Percentiles rank a stretch among this genome's conserved stretches.
Evolutionary conservation across 2,888 invertebrate species (phyloP).

Genomic region (Hymenopus coronatus): DNA sequence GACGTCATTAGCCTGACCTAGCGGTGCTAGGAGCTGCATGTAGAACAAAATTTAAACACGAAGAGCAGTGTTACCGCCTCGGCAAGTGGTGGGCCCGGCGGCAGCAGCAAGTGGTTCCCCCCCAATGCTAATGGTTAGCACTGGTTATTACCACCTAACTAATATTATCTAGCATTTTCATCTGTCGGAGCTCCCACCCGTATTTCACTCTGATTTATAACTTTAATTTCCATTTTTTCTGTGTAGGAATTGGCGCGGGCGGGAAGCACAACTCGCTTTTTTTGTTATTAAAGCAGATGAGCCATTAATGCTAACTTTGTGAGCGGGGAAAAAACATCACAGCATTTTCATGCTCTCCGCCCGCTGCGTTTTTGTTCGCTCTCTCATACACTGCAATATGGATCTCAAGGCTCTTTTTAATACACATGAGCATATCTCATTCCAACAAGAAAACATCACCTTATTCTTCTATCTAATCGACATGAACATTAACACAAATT

Average conservation of each 20-base stretch:
- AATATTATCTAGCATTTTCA: conserved; percentile 28
- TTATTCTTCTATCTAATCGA: too few relatives aligned
- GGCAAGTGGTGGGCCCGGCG: not conserved
- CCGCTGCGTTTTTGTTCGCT: not conserved
- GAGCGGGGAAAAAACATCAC: not conserved
- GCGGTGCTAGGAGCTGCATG: not conserved
- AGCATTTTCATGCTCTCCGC: not conserved
- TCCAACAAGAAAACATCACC: too few relatives aligned
- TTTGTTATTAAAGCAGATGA: not conserved
- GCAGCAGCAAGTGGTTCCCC: not conserved
- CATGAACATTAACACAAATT: too few relatives aligned
- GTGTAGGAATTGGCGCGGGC: not conserved
- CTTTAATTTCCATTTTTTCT: conserved; percentile 25
- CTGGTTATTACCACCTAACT: conserved; percentile 23
- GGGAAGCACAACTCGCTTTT: not conserved
- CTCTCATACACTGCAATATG: not conserved
- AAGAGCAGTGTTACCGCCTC: conserved; percentile 1
- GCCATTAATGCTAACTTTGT: not conserved
- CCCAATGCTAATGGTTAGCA: conserved; percentile 1
- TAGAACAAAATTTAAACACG: conserved; percentile 15
- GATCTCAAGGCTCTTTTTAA: too few relatives aligned
- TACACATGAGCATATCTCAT: too few relatives aligned
- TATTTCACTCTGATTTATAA: conserved; percentile 25
- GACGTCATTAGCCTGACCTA: not conserved
- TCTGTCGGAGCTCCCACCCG: conserved; percentile 21